Conservation (phyloP, 1,140 invertebrate species). For the Watersipora subatra region DNA sequence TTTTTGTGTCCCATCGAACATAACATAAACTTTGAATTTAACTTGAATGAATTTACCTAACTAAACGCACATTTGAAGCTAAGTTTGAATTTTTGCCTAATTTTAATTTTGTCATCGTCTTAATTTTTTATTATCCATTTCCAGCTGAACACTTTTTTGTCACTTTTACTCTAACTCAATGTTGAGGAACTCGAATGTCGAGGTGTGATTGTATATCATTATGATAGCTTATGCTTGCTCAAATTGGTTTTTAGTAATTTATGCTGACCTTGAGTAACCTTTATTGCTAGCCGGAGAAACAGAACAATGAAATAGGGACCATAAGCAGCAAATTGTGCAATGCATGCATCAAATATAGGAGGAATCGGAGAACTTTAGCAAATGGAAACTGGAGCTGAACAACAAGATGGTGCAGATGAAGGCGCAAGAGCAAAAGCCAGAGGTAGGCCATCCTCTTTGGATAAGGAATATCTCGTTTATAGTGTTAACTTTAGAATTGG, state of each 20-base stretch:
- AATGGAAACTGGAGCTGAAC: constrained; percentile 64
- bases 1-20: too few species aligned
- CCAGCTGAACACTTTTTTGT: too few species aligned
- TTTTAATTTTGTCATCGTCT: too few species aligned
- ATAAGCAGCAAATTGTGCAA: constrained; percentile 70
- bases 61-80: too few species aligned
- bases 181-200: too few species aligned
- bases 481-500: not conserved
- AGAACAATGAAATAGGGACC: constrained; percentile 12
- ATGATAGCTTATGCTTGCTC: too few species aligned
- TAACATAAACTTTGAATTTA: too few species aligned
- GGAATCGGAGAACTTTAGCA: constrained; percentile 63
- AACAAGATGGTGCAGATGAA: constrained; percentile 58
- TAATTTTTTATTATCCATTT: too few species aligned
- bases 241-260: not conserved
- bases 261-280: not conserved
- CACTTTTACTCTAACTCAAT: too few species aligned
- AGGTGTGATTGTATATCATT: too few species aligned
- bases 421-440: constrained; percentile 22
- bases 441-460: not conserved
- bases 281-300: not conserved
- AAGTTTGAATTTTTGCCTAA: too few species aligned
- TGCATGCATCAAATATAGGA: constrained; percentile 68
- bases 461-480: not conserved
- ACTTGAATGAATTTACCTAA: too few species aligned